Evolutionary conservation across 2,888 invertebrate species (phyloP), one percentile per base, ranked within the genome.

Genomic region (Caenorhabditis wallacei): DNA sequence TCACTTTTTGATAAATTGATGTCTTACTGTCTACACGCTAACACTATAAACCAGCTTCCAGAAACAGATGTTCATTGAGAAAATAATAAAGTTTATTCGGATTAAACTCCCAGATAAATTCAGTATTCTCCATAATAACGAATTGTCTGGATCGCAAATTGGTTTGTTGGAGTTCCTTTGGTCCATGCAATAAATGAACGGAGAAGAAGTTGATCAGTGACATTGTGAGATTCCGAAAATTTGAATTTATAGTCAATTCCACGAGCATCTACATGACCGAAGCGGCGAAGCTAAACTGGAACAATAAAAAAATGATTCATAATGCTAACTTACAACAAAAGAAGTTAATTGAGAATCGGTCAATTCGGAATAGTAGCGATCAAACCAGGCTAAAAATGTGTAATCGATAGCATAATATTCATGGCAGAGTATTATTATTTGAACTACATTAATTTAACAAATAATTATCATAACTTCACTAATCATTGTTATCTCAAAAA

Each of bases 41-140:
- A 30, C 30, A 5, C 30, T 30, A n/a, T n/a, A n/a, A n/a, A n/a
- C n/a, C n/a, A n/a, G n/a, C n/a, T n/a, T n/a, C n/a, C n/a, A n/a
- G n/a, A n/a, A n/a, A n/a, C n/a, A n/a, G n/a, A n/a, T n/a, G n/a
- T n/a, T n/a, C n/a, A n/a, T n/a, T n/a, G n/a, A n/a, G n/a, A n/a
- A n/a, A n/a, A 30, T 8, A 30, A 8, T 5, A 30, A 5, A 30
- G 8, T 30, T 30, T 30, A 5, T 30, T 30, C 8, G 30, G 13
- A 43, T 10, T 0, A 43, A 61, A 16, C n/a, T n/a, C n/a, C n/a
- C n/a, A n/a, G n/a, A n/a, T 24, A 61, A 37, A 3, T 16, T 76
- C 53, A 76, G n/a, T 76, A 76, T 37, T 76, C 76, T n/a, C 76
- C 76, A 53, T 76, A 76, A 37, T 68, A 76, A 16, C 69, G 68